Evolutionary conservation across 2,797 vertebrate genomes (phyloP).

Genomic region (Notoglanidium macrostoma): DNA sequence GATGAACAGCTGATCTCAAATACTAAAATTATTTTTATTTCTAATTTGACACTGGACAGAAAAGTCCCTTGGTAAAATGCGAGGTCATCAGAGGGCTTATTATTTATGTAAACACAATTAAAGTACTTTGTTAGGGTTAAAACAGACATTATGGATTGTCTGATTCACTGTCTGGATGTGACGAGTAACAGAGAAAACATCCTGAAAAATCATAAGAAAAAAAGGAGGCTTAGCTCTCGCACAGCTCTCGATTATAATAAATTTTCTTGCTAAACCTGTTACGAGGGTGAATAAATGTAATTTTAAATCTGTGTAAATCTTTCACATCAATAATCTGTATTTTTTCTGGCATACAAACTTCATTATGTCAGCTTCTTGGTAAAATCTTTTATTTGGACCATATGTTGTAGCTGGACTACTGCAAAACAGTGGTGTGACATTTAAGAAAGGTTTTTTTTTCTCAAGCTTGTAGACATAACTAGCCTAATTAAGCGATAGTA

Average conservation of each 20-base stretch:
- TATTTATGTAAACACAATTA: slow-evolving; percentile 30
- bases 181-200: neutral
- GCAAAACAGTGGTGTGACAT: slow-evolving; percentile 13
- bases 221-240: neutral
- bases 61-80: neutral
- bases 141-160: slow-evolving; percentile 7
- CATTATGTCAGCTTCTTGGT: slow-evolving; percentile 15
- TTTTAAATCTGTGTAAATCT: slow-evolving; percentile 13
- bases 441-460: neutral
- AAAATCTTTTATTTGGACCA: slow-evolving; percentile 19
- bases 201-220: neutral
- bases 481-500: neutral
- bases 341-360: slow-evolving; percentile 27
- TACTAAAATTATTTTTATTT: neutral
- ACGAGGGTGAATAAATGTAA: slow-evolving; percentile 16
- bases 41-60: neutral
- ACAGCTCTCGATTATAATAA: neutral
- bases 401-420: slow-evolving; percentile 14
- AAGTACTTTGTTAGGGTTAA: slow-evolving; percentile 15
- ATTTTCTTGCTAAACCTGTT: slow-evolving; percentile 18
- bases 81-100: slow-evolving; percentile 20
- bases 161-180: slow-evolving; percentile 16
- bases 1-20: neutral
- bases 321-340: slow-evolving; percentile 10
- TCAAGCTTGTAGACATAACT: neutral